Evolutionary conservation across 2,113 vertebrate species (phyloP).

Genomic region (Penelope pileata): DNA sequence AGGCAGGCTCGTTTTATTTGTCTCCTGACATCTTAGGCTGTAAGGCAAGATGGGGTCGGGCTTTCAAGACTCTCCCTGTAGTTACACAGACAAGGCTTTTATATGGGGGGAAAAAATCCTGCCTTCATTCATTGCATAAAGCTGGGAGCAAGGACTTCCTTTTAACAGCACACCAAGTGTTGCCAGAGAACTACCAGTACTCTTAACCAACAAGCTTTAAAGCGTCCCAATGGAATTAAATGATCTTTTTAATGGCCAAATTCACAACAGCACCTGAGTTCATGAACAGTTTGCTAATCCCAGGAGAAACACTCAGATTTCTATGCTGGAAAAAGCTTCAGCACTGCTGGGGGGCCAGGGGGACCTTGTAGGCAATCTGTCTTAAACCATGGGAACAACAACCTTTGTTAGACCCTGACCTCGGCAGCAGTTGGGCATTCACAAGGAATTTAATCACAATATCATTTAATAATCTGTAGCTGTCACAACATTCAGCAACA

Average conservation of each 20-base stretch:
- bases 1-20: background rate
- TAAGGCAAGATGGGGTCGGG: background rate
- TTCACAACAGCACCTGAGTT: background rate
- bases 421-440: background rate
- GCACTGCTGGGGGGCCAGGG: background rate
- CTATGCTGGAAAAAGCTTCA: background rate
- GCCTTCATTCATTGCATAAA: background rate
- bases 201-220: background rate
- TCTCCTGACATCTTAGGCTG: background rate
- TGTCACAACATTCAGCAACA: background rate
- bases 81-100: background rate
- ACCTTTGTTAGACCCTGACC: conserved; percentile 32
- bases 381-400: background rate
- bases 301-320: background rate
- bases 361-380: background rate
- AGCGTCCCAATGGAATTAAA: background rate
- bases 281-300: background rate
- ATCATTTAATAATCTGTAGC: background rate
- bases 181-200: background rate
- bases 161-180: background rate
- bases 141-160: background rate
- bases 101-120: background rate
- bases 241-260: background rate
- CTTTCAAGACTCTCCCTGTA: background rate
- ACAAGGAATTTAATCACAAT: conserved; percentile 2